Evolutionary conservation across 1,140 invertebrate species (phyloP), one percentile per base, ranked within the genome.

Genomic region (Papilio glaucus): DNA sequence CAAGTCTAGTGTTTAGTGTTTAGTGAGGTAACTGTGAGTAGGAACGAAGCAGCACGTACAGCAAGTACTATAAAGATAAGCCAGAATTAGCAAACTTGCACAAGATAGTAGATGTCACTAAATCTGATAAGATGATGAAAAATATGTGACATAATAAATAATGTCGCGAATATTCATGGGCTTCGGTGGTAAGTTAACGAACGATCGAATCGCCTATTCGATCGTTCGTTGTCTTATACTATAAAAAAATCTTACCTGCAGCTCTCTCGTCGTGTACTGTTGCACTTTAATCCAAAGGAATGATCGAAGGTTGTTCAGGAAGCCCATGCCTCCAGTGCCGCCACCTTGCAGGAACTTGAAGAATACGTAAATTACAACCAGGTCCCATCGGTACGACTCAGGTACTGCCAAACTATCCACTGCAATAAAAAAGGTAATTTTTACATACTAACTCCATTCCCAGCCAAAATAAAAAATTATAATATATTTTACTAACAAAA

Each of bases 211-310:
- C n/a, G n/a, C n/a, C n/a, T n/a, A n/a, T n/a, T n/a, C n/a, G n/a
- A n/a, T n/a, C n/a, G n/a, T n/a, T n/a, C n/a, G n/a, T n/a, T n/a
- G n/a, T n/a, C 41, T 42, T 15, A 42, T 42, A 13, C 41, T 15
- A n/a, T 42, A 15, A 42, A n/a, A 15, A 42, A n/a, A 24, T 71
- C 67, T 57, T 73, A 98, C 96, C 93, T 99, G 96, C 41, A 99
- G 95, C 93, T 98, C 97, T 73, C 97, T 95, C 4, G 98, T 98
- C 2, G 98, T 99, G 84, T 98, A 99, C 86, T 99, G 98, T 80
- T 99, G 97, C 61, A 99, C 97, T 77, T 95, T 95, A 83, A 99
- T 99, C 98, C 98, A 99, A 5, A 99, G 91, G 86, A 98, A 98
- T 1, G 96, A 96, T 49, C 98, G 94, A 1, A 99, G 79, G 91